Conservation (phyloP, 2,797 vertebrate genomes). For the Pangasius macronema region DNA sequence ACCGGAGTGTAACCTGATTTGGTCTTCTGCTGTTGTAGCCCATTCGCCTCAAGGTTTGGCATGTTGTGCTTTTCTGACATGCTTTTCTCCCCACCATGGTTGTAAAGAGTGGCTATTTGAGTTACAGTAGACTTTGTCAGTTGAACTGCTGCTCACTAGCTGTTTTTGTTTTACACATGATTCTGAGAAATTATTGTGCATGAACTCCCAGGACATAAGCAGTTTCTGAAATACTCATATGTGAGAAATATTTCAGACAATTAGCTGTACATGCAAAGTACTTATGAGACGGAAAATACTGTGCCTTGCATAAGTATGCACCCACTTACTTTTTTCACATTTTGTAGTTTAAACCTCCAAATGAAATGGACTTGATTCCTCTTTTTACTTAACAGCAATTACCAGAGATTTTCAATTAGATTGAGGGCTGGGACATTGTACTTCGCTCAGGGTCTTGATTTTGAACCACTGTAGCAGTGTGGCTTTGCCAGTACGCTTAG, state of each 20-base stretch:
- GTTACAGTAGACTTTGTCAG: not conserved
- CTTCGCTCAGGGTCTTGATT: not conserved
- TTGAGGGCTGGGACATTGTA: not conserved
- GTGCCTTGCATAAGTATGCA: not conserved
- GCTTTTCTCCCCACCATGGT: not conserved
- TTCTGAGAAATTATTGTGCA: not conserved
- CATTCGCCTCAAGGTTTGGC: not conserved
- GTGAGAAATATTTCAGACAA: not conserved
- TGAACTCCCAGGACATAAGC: not conserved
- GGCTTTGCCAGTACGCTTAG: not conserved
- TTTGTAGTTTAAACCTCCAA: not conserved
- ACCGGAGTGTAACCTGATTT: not conserved
- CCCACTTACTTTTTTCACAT: not conserved
- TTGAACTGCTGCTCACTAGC: not conserved
- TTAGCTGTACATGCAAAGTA: not conserved
- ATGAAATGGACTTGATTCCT: not conserved
- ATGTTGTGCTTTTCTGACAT: not conserved
- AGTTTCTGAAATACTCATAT: not conserved
- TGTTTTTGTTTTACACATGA: not conserved
- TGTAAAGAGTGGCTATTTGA: not conserved
- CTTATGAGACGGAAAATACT: not conserved
- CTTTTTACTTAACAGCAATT: not conserved
- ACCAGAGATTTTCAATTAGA: not conserved
- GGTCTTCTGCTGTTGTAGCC: not conserved
- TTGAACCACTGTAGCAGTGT: not conserved